Conservation (phyloP, 2,797 vertebrate genomes). For the Muraenolepis orangiensis region DNA sequence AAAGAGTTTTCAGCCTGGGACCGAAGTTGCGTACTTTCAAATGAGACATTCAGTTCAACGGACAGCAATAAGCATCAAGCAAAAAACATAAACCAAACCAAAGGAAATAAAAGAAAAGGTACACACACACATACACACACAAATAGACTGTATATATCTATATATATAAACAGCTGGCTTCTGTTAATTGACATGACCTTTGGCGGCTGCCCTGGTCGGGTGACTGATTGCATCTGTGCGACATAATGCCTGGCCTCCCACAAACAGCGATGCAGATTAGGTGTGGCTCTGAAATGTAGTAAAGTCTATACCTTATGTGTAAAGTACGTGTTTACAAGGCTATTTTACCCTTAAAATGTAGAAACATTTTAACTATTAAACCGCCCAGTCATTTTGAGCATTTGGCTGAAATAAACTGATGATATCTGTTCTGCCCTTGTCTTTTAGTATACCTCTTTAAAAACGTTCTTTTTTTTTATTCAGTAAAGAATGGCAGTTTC, state of each 20-base stretch:
- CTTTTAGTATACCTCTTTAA: slow-evolving; percentile 71
- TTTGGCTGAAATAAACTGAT: slow-evolving; percentile 68
- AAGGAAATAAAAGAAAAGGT: slow-evolving; percentile 36
- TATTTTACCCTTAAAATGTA: slow-evolving; percentile 66
- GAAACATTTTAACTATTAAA: slow-evolving; percentile 70
- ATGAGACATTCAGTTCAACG: slow-evolving; percentile 70
- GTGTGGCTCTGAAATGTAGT: slow-evolving; percentile 60
- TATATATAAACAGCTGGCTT: slow-evolving; percentile 78
- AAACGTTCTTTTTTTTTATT: slow-evolving; percentile 52
- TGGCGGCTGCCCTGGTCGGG: slow-evolving; percentile 49
- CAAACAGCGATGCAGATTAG: slow-evolving; percentile 62
- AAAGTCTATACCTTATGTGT: slow-evolving; percentile 67
- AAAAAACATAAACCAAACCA: slow-evolving; percentile 17
- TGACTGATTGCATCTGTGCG: slow-evolving; percentile 63
- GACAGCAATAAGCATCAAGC: slow-evolving; percentile 72
- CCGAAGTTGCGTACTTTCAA: slow-evolving; percentile 60
- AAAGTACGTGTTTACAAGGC: slow-evolving; percentile 61
- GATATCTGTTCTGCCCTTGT: slow-evolving; percentile 69
- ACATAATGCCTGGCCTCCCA: slow-evolving; percentile 61
- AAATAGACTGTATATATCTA: slow-evolving; percentile 67
- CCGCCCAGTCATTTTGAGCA: slow-evolving; percentile 54
- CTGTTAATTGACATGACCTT: slow-evolving; percentile 69
- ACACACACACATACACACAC: slow-evolving; percentile 47
- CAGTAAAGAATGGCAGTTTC: slow-evolving; percentile 83
- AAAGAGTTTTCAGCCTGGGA: slow-evolving; percentile 53